phyloP scores from a whole-genome alignment of 2,113 vertebrate species.

The Hypanus sabinus region DNA sequence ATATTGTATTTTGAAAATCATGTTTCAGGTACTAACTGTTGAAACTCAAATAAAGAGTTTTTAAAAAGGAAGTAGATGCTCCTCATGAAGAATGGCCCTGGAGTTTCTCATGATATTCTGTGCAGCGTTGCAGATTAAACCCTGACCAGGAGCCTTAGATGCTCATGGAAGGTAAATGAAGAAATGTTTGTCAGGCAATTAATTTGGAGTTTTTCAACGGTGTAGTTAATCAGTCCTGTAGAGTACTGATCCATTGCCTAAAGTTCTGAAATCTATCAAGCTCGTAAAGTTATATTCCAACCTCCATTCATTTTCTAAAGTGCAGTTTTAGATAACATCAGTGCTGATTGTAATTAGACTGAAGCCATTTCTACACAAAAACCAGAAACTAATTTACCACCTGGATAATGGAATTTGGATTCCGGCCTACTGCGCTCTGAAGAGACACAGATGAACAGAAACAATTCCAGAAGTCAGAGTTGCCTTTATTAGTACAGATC shows the following conservation, averaged over 20 bases:
- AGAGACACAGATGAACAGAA: background rate
- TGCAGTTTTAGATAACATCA: background rate
- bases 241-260: slow-evolving; percentile 39
- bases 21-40: background rate
- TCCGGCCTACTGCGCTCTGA: background rate
- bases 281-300: slow-evolving; percentile 42
- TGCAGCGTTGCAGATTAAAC: background rate
- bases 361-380: background rate
- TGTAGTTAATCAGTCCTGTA: slow-evolving; percentile 45
- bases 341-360: slow-evolving; percentile 3
- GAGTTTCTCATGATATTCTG: background rate
- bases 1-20: background rate
- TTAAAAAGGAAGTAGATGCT: background rate
- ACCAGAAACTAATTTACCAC: background rate
- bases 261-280: slow-evolving; percentile 45
- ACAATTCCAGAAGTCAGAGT: background rate
- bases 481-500: background rate
- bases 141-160: background rate
- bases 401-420: background rate
- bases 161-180: slow-evolving; percentile 43
- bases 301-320: slow-evolving; percentile 41
- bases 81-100: background rate
- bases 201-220: slow-evolving; percentile 42
- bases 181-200: slow-evolving; percentile 45
- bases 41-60: background rate